Conservation (phyloP, 2,888 invertebrate genomes). For the Mystacides longicornis region DNA sequence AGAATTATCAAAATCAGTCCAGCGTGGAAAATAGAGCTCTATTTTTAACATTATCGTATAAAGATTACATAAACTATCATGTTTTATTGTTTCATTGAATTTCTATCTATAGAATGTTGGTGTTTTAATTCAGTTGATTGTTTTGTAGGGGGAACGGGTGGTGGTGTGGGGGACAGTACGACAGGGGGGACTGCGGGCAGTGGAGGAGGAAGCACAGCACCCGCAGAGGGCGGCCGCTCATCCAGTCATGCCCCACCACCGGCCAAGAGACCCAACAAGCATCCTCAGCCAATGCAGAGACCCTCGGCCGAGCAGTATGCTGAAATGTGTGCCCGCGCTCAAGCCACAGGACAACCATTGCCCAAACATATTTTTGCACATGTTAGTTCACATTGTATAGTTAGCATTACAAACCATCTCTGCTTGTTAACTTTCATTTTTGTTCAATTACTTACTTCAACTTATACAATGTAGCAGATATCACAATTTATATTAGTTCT, state of each 20-base stretch:
- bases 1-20: too few relatives aligned
- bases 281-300: conserved; percentile 63
- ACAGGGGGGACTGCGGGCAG: conserved; percentile 30
- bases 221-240: conserved; percentile 32
- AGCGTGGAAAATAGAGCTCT: not conserved
- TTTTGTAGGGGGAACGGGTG: conserved; percentile 17
- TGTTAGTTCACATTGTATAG: too few relatives aligned
- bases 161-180: not conserved
- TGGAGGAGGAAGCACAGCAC: conserved; percentile 26
- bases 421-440: too few relatives aligned
- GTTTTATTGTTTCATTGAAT: too few relatives aligned
- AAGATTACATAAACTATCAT: not conserved
- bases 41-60: not conserved
- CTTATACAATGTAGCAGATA: too few relatives aligned
- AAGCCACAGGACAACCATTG: conserved; percentile 59
- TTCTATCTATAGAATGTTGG: too few relatives aligned
- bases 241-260: conserved; percentile 49
- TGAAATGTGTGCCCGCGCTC: conserved; percentile 59
- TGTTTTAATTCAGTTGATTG: not conserved
- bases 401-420: too few relatives aligned
- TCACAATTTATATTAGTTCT: too few relatives aligned
- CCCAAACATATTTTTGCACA: conserved; percentile 62
- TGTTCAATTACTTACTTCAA: too few relatives aligned
- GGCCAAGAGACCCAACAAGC: conserved; percentile 74
- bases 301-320: conserved; percentile 65